These are phyloP conservation scores for Amphibalanus amphitrite DNA, from an alignment of 1,140 invertebrate genomes.

Conservation along the genomic window DNA sequence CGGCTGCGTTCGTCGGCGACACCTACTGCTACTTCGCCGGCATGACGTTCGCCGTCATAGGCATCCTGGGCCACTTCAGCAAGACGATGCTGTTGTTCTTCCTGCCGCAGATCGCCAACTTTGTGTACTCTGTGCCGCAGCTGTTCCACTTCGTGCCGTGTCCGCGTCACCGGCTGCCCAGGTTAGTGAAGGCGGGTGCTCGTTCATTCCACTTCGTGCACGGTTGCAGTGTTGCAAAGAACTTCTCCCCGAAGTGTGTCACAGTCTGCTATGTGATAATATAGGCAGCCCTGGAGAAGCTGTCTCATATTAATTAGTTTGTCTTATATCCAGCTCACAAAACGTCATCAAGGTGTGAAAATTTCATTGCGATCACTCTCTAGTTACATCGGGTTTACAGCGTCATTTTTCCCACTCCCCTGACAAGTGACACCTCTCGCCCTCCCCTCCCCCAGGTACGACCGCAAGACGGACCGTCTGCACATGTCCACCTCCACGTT, in stretches of 20 bases:
- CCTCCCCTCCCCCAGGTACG: constrained; percentile 42
- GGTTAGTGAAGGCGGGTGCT: constrained; percentile 35
- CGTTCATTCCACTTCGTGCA: no score
- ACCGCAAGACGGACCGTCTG: constrained; percentile 51
- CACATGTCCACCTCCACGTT: constrained; percentile 59
- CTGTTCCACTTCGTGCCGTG: constrained; percentile 91
- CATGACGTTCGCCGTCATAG: constrained; percentile 98
- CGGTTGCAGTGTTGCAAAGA: no score
- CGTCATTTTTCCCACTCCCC: constrained; percentile 1
- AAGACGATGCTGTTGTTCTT: constrained; percentile 96
- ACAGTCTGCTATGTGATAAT: no score
- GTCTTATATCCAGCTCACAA: constrained; percentile 11
- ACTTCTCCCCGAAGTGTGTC: no score
- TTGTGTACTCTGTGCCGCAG: constrained; percentile 89
- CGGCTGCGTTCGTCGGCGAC: constrained; percentile 93
- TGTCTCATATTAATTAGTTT: constrained; percentile 4
- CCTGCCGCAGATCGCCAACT: constrained; percentile 90
- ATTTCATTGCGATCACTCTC: constrained; percentile 15
- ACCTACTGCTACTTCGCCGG: constrained; percentile 99
- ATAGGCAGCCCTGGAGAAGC: no score
- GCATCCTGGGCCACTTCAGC: constrained; percentile 95
- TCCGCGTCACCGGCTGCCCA: constrained; percentile 88
- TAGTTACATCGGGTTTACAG: background rate
- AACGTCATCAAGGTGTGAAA: constrained; percentile 12
- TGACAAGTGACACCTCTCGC: background rate